Percentiles rank a stretch among this genome's conserved stretches.
Conservation (phyloP, 2,797 vertebrate species). For the Setipinna tenuifilis region DNA sequence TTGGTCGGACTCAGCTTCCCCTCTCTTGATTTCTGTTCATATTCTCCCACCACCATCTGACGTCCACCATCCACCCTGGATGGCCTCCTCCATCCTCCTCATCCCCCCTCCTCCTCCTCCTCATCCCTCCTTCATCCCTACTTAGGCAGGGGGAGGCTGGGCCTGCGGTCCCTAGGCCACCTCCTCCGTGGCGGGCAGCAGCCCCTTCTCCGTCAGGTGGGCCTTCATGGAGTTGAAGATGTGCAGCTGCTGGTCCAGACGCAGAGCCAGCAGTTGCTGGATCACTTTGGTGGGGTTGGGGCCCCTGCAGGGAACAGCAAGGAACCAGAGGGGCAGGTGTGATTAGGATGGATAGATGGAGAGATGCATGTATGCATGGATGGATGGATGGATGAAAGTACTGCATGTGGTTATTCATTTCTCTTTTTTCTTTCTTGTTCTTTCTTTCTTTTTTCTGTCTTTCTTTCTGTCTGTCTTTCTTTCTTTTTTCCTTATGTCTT, state of each 20-base stretch:
- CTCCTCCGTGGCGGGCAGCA: slow-evolving; percentile 77
- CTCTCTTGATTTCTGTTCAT: slow-evolving; percentile 53
- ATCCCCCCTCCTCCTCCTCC: slow-evolving; percentile 30
- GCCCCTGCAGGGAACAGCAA: slow-evolving; percentile 76
- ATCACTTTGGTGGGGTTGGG: slow-evolving; percentile 95
- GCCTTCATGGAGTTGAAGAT: slow-evolving; percentile 94
- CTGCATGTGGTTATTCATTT: too few species aligned
- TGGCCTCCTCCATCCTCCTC: slow-evolving; percentile 11
- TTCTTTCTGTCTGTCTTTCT: too few species aligned
- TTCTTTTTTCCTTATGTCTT: too few species aligned
- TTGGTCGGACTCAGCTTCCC: slow-evolving; percentile 26
- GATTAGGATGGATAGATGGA: background rate
- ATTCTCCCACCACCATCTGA: slow-evolving; percentile 9
- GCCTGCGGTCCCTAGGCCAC: slow-evolving; percentile 61
- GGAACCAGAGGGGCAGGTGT: background rate
- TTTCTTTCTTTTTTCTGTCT: too few species aligned
- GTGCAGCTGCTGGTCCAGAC: slow-evolving; percentile 92
- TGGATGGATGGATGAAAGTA: too few species aligned
- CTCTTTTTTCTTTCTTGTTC: too few species aligned
- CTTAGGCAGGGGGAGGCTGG: slow-evolving; percentile 12
- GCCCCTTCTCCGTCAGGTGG: slow-evolving; percentile 87
- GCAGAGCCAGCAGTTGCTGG: slow-evolving; percentile 94
- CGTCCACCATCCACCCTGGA: slow-evolving; percentile 30
- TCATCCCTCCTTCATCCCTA: background rate
- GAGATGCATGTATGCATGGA: too few species aligned